Conservation (phyloP, 2,888 invertebrate species). For the Agapostemon virescens region DNA sequence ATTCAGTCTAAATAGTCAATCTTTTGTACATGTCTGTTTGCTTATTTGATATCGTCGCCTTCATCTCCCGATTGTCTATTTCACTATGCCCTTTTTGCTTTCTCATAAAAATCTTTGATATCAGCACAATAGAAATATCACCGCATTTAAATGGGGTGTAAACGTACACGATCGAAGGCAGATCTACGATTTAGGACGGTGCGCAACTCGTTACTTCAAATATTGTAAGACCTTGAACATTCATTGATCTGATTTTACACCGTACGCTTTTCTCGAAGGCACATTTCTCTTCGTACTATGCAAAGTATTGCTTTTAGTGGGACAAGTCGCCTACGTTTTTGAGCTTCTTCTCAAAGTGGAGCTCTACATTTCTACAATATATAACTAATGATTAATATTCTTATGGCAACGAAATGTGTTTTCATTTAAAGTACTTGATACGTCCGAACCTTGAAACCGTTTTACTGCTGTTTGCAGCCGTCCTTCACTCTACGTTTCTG, state of each 20-base stretch:
- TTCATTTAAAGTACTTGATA: conserved; percentile 24
- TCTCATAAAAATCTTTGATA: conserved; percentile 27
- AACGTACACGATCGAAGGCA: conserved; percentile 50
- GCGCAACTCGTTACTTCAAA: conserved; percentile 34
- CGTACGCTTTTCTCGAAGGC: conserved; percentile 59
- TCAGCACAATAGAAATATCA: conserved; percentile 22
- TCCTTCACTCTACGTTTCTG: conserved; percentile 84
- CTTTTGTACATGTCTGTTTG: conserved; percentile 50
- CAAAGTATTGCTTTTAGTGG: conserved; percentile 22
- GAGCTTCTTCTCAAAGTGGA: not conserved
- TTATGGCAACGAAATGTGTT: conserved; percentile 42
- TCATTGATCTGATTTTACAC: conserved; percentile 28
- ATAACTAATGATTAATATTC: conserved; percentile 27
- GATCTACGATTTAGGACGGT: conserved; percentile 57
- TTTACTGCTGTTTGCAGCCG: conserved; percentile 84
- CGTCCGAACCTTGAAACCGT: not conserved
- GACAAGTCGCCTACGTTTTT: not conserved
- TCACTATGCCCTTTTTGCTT: conserved; percentile 21
- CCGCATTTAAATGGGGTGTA: conserved; percentile 13
- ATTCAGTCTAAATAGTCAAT: conserved; percentile 46
- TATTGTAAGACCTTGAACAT: not conserved
- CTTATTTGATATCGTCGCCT: conserved; percentile 30
- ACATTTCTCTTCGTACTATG: conserved; percentile 47
- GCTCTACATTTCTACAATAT: conserved; percentile 16
- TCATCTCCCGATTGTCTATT: conserved; percentile 55